A percentile compares a stretch with the other conserved stretches of the same genome.
These are phyloP conservation scores for Sminthurides bifidus DNA, from an alignment of 1,140 invertebrate genomes.

Conservation along the genomic window DNA sequence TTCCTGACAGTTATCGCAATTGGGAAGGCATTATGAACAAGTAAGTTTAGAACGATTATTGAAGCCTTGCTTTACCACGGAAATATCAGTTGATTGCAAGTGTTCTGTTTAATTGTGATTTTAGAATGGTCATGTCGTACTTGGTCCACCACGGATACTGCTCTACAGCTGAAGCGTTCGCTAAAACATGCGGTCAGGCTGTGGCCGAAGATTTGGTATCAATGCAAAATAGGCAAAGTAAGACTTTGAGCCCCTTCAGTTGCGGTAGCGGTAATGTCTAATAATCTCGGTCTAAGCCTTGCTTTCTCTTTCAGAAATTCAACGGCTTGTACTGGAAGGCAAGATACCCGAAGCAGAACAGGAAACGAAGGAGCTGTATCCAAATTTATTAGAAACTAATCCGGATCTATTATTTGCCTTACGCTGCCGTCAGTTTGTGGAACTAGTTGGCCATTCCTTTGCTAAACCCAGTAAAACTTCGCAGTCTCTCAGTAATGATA, in stretches of 20 bases:
- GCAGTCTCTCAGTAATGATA: neutral
- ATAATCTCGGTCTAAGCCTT: neutral
- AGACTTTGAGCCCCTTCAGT: conserved; percentile 35
- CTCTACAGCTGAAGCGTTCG: conserved; percentile 88
- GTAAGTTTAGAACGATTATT: conserved; percentile 46
- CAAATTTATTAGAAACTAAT: conserved; percentile 76
- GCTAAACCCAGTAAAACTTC: neutral
- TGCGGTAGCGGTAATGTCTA: conserved; percentile 5
- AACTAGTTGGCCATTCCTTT: conserved; percentile 44
- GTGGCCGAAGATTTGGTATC: conserved; percentile 87
- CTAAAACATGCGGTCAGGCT: conserved; percentile 72
- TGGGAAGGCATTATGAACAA: conserved; percentile 83
- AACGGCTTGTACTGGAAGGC: conserved; percentile 79
- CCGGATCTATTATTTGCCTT: conserved; percentile 84
- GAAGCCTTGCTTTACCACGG: neutral
- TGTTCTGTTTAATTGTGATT: conserved; percentile 15
- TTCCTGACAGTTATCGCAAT: conserved; percentile 73
- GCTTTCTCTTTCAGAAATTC: conserved; percentile 57
- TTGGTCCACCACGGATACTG: conserved; percentile 95
- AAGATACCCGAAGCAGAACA: conserved; percentile 92
- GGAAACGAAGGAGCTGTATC: conserved; percentile 73
- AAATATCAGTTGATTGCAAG: neutral
- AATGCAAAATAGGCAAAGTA: conserved; percentile 95
- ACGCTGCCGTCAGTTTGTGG: conserved; percentile 94
- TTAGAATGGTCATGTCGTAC: conserved; percentile 91